A percentile compares a stretch with the other conserved stretches of the same genome.
phyloP scores from a whole-genome alignment of 2,113 vertebrate species.

The Caranx ignobilis region DNA sequence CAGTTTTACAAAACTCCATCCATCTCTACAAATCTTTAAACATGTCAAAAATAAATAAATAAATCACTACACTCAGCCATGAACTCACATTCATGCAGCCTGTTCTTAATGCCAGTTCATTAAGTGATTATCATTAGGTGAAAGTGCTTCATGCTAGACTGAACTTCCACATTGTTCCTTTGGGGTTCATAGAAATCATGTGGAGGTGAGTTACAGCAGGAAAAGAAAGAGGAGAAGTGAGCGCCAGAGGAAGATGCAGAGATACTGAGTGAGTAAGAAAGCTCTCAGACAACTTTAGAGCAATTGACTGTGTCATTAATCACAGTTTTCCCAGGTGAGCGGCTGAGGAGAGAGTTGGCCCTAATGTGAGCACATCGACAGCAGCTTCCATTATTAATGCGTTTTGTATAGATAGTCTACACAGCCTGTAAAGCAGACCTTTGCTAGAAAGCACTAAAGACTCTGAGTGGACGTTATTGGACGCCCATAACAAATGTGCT shows the following conservation, averaged over 20 bases:
- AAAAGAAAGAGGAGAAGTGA: not conserved
- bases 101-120: not conserved
- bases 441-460: not conserved
- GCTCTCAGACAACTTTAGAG: slow-evolving; percentile 31
- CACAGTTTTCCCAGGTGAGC: slow-evolving; percentile 4
- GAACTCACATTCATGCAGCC: not conserved
- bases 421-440: slow-evolving; percentile 9
- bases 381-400: slow-evolving; percentile 40
- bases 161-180: not conserved
- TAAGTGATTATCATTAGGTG: too few species aligned
- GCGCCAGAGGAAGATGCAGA: not conserved
- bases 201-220: not conserved
- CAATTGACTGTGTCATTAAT: slow-evolving; percentile 31
- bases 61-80: not conserved
- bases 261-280: not conserved
- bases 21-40: slow-evolving; percentile 2
- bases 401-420: slow-evolving; percentile 11
- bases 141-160: not conserved
- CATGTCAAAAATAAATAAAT: not conserved
- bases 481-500: not conserved
- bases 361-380: slow-evolving; percentile 11
- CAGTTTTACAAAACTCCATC: not conserved
- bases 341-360: slow-evolving; percentile 12
- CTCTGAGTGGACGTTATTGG: not conserved
- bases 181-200: not conserved